Evolutionary conservation across 2,113 vertebrate species (phyloP).

Genomic region (Engraulis encrasicolus): DNA sequence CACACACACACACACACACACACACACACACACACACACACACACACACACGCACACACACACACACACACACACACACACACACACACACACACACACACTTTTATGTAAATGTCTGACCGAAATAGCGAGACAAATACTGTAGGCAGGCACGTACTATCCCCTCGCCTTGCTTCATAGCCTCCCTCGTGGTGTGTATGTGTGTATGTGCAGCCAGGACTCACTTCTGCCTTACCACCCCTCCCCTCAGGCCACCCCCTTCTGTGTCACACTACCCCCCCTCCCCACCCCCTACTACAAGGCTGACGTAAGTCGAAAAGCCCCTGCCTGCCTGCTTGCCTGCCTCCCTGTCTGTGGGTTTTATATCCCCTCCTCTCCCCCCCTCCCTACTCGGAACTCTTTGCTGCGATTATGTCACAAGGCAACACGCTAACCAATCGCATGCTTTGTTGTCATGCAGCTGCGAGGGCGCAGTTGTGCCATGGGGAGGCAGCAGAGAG

Average conservation of each 20-base stretch:
- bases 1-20: too few relatives aligned
- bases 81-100: not conserved
- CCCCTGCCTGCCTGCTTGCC: not conserved
- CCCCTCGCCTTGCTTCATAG: not conserved
- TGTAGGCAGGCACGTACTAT: not conserved
- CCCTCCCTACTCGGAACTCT: not conserved
- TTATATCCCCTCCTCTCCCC: not conserved
- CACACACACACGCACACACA: not conserved
- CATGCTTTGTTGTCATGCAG: constrained; percentile 29
- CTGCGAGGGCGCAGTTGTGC: constrained; percentile 37
- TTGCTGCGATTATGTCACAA: constrained; percentile 13
- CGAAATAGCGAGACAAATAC: not conserved
- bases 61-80: not conserved
- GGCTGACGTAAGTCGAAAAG: constrained; percentile 7
- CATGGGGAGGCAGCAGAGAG: constrained; percentile 67
- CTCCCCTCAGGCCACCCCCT: not conserved
- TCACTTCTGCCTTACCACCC: not conserved
- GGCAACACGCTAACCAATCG: constrained; percentile 15
- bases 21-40: not conserved
- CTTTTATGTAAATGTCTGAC: not conserved
- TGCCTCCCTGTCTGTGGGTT: not conserved
- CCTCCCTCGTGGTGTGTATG: not conserved
- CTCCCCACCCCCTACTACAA: not conserved
- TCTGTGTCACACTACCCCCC: not conserved
- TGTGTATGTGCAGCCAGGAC: not conserved